Evolutionary conservation across 2,888 invertebrate species (phyloP).

Genomic region (Agrilus cyanescens): DNA sequence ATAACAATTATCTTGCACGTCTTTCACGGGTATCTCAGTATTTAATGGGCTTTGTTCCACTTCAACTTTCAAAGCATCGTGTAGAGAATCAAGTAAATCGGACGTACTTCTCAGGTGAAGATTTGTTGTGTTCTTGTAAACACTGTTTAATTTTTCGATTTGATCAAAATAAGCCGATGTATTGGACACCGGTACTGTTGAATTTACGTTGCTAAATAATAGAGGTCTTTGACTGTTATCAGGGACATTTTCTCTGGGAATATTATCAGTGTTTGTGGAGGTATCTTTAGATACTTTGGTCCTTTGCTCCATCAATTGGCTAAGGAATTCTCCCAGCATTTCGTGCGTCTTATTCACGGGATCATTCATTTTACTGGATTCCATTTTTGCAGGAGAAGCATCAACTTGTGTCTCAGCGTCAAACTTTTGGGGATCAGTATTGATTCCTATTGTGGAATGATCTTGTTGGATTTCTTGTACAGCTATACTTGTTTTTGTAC

Average conservation of each 20-base stretch:
- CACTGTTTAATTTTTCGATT: background rate
- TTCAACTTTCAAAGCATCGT: constrained; percentile 27
- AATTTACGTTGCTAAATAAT: constrained; percentile 4
- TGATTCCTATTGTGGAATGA: background rate
- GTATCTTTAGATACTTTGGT: constrained; percentile 21
- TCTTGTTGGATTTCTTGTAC: background rate
- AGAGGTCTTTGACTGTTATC: background rate
- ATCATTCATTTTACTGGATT: constrained; percentile 4
- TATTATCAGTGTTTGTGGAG: constrained; percentile 25
- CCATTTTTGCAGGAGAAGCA: constrained; percentile 7
- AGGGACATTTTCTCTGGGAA: background rate
- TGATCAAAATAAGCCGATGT: background rate
- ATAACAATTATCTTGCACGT: constrained; percentile 6
- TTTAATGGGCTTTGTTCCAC: constrained; percentile 1
- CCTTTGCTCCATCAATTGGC: constrained; percentile 19
- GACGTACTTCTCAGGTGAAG: constrained; percentile 22
- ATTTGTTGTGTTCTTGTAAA: constrained; percentile 1
- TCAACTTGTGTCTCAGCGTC: constrained; percentile 12
- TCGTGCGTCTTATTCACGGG: constrained; percentile 6
- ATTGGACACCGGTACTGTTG: background rate
- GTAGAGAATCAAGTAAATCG: constrained; percentile 32
- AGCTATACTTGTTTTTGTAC: background rate
- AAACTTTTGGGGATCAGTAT: constrained; percentile 5
- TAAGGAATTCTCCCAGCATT: constrained; percentile 21
- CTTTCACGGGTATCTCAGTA: background rate